Base-by-base conservation (phyloP, 2,113 vertebrate species). In the Perca flavescens region DNA sequence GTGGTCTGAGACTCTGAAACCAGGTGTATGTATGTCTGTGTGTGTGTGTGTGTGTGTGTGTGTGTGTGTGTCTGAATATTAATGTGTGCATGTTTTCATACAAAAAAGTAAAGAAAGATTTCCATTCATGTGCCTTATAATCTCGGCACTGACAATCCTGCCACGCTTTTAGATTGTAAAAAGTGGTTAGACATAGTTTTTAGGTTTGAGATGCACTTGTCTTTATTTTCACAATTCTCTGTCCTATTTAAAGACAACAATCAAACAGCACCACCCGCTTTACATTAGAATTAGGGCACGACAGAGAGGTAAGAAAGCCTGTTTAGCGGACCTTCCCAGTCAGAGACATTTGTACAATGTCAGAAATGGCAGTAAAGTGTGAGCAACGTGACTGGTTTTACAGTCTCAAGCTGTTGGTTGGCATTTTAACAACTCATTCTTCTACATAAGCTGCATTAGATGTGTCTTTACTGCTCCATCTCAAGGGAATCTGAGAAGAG, bases 401-500 rank as follows among this genome's bases (percentile, higher is more conserved):
- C 73, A 54, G 28, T 83, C 28, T 57, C 11, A 7, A 31, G 46
- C n/a, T 76, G 78, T 67, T 63, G 53, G 40, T 46, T 80, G 78
- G 56, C 68, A 80, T 88, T 84, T 77, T 31, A 77, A 64, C 65
- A 80, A 19, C 69, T 74, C 19, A 21, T 17, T 53, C 50, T 13
- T 66, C 25, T 17, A 60, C 4, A 5, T 22, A 65, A 53, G 36
- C 66, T 74, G 53, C 25, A 80, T 77, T 64, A 2, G 0, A 43
- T 11, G 40, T 43, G 9, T 34, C 67, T 76, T 28, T 4, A 46
- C 15, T 43, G 40, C 56, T 57, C 21, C 58, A 46, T 84, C 74
- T 84, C 77, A 53, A 21, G 65, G 77, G 77, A 68, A 81, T 88
- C 77, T 81, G n/a, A 72, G 19, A 28, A 64, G 53, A 22, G 78